Percentiles rank a stretch among this genome's conserved stretches.
Evolutionary conservation across 2,113 vertebrate genomes (phyloP).

Genomic region (Atrichornis clamosus): DNA sequence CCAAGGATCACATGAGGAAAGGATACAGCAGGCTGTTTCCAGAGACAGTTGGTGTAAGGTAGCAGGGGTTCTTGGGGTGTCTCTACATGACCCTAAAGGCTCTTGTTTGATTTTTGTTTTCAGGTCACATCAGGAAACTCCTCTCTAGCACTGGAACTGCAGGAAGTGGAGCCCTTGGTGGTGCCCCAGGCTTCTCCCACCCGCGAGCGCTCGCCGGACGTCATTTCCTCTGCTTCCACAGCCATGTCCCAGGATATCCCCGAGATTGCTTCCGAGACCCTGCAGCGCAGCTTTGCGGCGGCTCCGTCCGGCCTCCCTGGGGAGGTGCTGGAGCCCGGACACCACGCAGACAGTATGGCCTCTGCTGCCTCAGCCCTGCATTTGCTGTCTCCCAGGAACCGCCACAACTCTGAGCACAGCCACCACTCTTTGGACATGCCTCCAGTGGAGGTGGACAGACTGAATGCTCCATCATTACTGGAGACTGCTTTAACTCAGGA

Average conservation of each 20-base stretch:
- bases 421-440: conserved; percentile 82
- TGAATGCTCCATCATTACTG: conserved; percentile 83
- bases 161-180: conserved; percentile 85
- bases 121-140: conserved; percentile 73
- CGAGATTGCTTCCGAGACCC: conserved; percentile 91
- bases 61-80: not conserved
- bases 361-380: conserved; percentile 91
- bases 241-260: conserved; percentile 95
- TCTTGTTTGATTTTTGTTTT: not conserved
- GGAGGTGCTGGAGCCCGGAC: conserved; percentile 71
- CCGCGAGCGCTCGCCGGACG: conserved; percentile 91
- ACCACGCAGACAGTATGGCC: conserved; percentile 89
- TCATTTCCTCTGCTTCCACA: conserved; percentile 97
- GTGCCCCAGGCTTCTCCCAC: conserved; percentile 88
- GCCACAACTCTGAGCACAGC: conserved; percentile 75
- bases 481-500: conserved; percentile 89
- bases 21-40: not conserved
- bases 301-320: conserved; percentile 44
- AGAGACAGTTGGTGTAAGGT: not conserved
- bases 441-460: conserved; percentile 80
- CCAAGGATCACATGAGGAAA: not conserved
- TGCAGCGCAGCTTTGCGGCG: conserved; percentile 77
- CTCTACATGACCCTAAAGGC: not conserved
- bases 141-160: conserved; percentile 79
- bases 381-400: conserved; percentile 80